Conservation (phyloP, 2,888 invertebrate genomes). For the Cyclophora punctaria region DNA sequence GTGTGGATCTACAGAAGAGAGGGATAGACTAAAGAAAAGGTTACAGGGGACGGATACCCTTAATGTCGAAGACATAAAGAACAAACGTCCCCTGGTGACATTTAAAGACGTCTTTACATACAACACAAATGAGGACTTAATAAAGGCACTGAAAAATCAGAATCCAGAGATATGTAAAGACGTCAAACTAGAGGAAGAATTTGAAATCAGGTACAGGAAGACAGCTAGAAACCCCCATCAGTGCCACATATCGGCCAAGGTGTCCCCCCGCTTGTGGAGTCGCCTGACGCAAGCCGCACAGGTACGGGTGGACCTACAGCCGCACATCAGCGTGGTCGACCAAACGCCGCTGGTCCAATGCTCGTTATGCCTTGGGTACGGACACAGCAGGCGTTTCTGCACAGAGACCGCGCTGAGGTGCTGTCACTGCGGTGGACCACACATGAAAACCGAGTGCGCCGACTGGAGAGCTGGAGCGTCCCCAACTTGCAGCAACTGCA, state of each 20-base stretch:
- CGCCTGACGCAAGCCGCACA: neutral
- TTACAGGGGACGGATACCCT: neutral
- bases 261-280: neutral
- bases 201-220: neutral
- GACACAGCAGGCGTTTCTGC: slow-evolving; percentile 13
- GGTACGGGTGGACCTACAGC: slow-evolving; percentile 4
- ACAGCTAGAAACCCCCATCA: neutral
- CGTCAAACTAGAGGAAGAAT: neutral
- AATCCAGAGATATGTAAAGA: no score
- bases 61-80: neutral
- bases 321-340: slow-evolving; percentile 3
- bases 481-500: slow-evolving; percentile 2
- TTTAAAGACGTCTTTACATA: neutral
- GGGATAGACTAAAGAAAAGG: neutral
- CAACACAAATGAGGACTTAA: slow-evolving; percentile 3
- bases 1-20: slow-evolving; percentile 1
- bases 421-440: slow-evolving; percentile 17
- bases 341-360: slow-evolving; percentile 17
- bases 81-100: neutral
- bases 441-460: slow-evolving; percentile 7
- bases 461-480: neutral
- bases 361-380: slow-evolving; percentile 15
- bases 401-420: slow-evolving; percentile 8
- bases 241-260: neutral
- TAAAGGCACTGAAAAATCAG: slow-evolving; percentile 1